Evolutionary conservation across 2,797 vertebrate genomes (phyloP), one percentile per base, ranked within the genome.

Genomic region (Tympanoctomys barrerae): DNA sequence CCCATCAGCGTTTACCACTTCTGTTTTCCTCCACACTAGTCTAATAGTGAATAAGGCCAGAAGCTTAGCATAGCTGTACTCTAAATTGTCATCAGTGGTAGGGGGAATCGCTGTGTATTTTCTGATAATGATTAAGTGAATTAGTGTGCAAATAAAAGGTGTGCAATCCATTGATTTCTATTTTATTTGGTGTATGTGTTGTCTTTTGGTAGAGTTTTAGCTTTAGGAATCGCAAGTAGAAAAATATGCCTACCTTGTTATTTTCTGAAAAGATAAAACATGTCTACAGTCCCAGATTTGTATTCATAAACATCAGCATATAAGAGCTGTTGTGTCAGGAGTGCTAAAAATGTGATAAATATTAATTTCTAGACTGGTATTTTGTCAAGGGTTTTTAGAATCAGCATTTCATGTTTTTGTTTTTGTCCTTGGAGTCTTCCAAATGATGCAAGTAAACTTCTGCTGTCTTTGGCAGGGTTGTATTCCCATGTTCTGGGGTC

Each of bases 291-390:
- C 71, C 96, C 75, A 96, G 83, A 97, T 98, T 91, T 98, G 87
- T 97, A 94, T 98, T 98, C 96, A 97, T 97, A 97, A 98, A 94
- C 87, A 93, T 96, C 90, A 97, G 97, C 96, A 96, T 94, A 88
- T 92, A 97, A 97, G 95, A 96, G 91, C 79, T 96, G 93, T 90
- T 97, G 94, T 97, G 97, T 97, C 97, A 94, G 68, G 79, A 97
- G 96, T 95, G 96, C 85, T 90, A 96, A 97, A 98, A 97, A 97
- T 97, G 88, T 97, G 94, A 97, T 98, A 98, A 98, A 98, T 98
- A 98, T 98, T 98, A 96, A 98, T 98, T 98, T 96, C 92, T 95
- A 90, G 64, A 64, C 57, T 92, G 68, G 57, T 89, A 96, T 98
- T 97, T 73, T 97, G 80, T 98, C 92, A 95, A 97, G 94, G 26